Evolutionary conservation across 2,113 vertebrate genomes (phyloP), one percentile per base, ranked within the genome.

Genomic region (Podarcis raffonei): DNA sequence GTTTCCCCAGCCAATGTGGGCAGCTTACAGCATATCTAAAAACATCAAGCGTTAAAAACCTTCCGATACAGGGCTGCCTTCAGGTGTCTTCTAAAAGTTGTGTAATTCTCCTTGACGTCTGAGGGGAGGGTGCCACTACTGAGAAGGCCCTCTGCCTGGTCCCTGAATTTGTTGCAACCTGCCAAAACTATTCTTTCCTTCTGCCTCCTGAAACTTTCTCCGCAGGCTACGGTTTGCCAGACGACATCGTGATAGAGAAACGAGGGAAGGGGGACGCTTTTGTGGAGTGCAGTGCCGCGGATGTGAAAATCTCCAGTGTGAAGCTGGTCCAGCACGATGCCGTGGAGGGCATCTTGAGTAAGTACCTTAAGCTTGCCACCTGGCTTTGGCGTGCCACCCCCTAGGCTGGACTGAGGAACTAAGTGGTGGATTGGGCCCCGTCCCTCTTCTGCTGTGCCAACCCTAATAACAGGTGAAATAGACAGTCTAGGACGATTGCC

Each of bases 241-340:
- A 99, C 90, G 99, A 99, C 80, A 96, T 99, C 0, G 98, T 99
- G 87, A 98, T 99, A 91, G 99, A 99, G 95, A 98, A 99, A 91
- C 96, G 87, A 74, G 98, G 97, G 79, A 98, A 97, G 93, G 98
- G 98, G 2, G 98, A 99, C 89, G 96, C 97, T 5, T 99, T 99
- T 93, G 95, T 99, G 85, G 98, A 98, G 83, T 98, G 98, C 12
- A 97, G 97, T 0, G 99, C 98, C 76, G 94, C 93, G 1, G 93
- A 97, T 62, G 89, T 99, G 86, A 97, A 94, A 93, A 97, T 99
- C 91, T 98, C 98, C 82, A 98, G 95, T 95, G 90, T 99, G 86
- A 99, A 99, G 94, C 97, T 99, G 84, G 97, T 99, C 79, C 98
- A 99, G 81, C 98, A 98, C 22, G 98, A 98, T 88, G 98, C 98